A percentile compares a stretch with the other conserved stretches of the same genome.
Conservation (phyloP, 1,140 invertebrate species). For the Conus betulinus region DNA sequence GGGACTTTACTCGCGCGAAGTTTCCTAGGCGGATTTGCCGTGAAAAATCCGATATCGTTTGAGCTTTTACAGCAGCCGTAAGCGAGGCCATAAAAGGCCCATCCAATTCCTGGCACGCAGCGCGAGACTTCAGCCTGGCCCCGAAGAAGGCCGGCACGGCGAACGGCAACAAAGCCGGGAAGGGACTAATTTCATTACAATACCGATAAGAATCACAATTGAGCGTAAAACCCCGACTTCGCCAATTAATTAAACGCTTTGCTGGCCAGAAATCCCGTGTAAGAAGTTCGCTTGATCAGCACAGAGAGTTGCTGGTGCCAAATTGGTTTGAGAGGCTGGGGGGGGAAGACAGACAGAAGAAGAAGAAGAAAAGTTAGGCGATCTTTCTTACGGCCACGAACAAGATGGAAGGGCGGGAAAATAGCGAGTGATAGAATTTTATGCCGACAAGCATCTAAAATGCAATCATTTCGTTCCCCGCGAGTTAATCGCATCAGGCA, state of each 20-base stretch:
- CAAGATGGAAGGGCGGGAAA: slow-evolving; percentile 5
- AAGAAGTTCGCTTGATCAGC: slow-evolving; percentile 35
- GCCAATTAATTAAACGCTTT: slow-evolving; percentile 35
- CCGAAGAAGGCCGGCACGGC: neutral
- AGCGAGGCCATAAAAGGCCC: neutral
- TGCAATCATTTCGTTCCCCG: slow-evolving; percentile 35
- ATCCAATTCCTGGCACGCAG: slow-evolving; percentile 33
- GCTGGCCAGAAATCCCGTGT: slow-evolving; percentile 24
- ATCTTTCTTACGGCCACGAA: slow-evolving; percentile 29
- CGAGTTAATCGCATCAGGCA: slow-evolving; percentile 31
- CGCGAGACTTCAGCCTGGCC: slow-evolving; percentile 6
- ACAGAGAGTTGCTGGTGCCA: neutral
- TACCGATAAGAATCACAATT: slow-evolving; percentile 34
- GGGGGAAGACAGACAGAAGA: neutral
- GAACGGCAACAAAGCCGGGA: slow-evolving; percentile 19
- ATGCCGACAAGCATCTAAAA: slow-evolving; percentile 32
- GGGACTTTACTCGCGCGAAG: neutral
- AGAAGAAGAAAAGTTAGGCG: slow-evolving; percentile 2
- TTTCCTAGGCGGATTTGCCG: slow-evolving; percentile 3
- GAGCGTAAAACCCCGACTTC: slow-evolving; percentile 23
- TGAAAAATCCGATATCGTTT: slow-evolving; percentile 22
- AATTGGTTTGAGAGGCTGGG: neutral
- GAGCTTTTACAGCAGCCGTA: slow-evolving; percentile 17
- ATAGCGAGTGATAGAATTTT: slow-evolving; percentile 33
- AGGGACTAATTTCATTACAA: slow-evolving; percentile 34